Conservation (phyloP, 2,797 vertebrate species). For the Anabacerthia variegaticeps region DNA sequence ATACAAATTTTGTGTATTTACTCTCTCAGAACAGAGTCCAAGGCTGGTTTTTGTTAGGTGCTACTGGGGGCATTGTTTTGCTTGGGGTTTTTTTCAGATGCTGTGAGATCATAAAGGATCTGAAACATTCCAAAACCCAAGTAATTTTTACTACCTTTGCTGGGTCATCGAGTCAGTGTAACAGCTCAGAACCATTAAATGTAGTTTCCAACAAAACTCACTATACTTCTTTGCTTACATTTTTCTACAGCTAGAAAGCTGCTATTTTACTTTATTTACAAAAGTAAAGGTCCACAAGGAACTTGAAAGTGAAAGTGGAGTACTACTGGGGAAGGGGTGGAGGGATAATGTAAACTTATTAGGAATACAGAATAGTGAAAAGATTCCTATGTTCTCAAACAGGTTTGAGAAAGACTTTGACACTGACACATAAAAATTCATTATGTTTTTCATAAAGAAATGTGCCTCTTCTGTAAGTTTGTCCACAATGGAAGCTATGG, state of each 20-base stretch:
- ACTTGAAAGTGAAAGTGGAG: background rate
- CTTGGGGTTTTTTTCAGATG: background rate
- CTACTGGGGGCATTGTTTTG: background rate
- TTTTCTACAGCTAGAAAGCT: background rate
- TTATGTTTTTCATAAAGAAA: background rate
- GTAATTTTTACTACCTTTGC: background rate
- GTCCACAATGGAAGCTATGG: background rate
- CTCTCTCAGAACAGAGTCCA: background rate
- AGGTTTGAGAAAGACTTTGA: background rate
- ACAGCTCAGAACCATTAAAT: background rate
- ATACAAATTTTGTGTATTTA: background rate
- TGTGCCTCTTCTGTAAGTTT: background rate
- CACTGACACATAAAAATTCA: background rate
- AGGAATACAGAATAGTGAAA: background rate
- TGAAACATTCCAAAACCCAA: background rate
- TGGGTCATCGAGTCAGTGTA: fast-evolving
- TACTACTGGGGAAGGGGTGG: background rate
- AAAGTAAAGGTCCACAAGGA: background rate
- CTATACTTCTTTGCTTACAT: background rate
- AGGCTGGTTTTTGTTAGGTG: background rate
- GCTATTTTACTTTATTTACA: background rate
- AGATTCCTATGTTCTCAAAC: background rate
- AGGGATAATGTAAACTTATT: background rate
- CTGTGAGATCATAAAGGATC: background rate
- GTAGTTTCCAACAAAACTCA: background rate